Conservation (phyloP, 1,140 invertebrate species). For the Maniola jurtina region DNA sequence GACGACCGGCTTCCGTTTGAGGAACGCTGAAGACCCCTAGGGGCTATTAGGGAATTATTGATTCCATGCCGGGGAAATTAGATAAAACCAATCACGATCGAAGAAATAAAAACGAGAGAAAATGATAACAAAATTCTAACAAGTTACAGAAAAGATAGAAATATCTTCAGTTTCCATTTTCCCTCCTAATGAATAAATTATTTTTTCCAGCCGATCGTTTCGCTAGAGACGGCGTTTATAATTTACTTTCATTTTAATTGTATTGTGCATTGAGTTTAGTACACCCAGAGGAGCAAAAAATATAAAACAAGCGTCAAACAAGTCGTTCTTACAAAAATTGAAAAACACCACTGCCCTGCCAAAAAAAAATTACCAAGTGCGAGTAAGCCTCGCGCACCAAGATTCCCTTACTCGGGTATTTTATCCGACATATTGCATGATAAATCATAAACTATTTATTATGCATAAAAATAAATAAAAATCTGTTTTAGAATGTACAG, state of each 20-base stretch:
- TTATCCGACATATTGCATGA: too few species aligned
- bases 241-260: slow-evolving; percentile 3
- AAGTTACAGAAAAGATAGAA: slow-evolving; percentile 3
- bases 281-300: too few species aligned
- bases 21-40: neutral
- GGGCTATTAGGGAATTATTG: slow-evolving; percentile 6
- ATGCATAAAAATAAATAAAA: too few species aligned
- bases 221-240: neutral
- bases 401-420: too few species aligned
- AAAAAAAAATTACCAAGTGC: too few species aligned
- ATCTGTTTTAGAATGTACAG: too few species aligned
- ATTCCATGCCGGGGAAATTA: slow-evolving; percentile 10
- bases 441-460: too few species aligned
- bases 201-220: slow-evolving; percentile 8
- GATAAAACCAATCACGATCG: slow-evolving; percentile 16
- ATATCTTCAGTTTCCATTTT: slow-evolving; percentile 6
- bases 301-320: too few species aligned
- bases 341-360: too few species aligned
- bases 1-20: neutral
- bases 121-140: slow-evolving; percentile 9
- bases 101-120: slow-evolving; percentile 3
- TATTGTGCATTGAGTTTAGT: neutral
- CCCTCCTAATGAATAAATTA: slow-evolving; percentile 8
- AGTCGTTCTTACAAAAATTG: too few species aligned
- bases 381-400: too few species aligned